phyloP scores from a whole-genome alignment of 2,113 vertebrate species.

The Arvicanthis niloticus region DNA sequence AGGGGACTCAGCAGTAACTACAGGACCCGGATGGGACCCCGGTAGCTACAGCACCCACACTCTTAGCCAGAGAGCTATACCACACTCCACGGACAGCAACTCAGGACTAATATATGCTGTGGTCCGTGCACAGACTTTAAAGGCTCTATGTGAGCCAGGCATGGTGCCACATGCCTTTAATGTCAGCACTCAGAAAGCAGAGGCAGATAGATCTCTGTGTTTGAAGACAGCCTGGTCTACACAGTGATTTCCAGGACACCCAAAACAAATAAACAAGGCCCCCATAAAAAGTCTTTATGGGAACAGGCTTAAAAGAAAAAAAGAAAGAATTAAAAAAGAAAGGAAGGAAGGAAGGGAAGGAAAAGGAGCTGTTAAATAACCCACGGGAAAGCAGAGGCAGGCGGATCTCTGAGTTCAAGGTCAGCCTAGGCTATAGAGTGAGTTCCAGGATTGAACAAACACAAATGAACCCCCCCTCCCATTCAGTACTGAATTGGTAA shows the following conservation, averaged over 20 bases:
- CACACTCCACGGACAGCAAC: not conserved
- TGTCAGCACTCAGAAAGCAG: not conserved
- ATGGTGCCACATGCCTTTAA: not conserved
- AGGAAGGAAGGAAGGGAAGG: not conserved
- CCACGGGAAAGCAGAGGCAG: not conserved
- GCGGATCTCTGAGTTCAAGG: not conserved
- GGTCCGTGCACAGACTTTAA: not conserved
- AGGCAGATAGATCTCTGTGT: not conserved
- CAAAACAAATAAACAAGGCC: not conserved
- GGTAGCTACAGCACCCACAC: no score
- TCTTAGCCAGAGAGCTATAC: not conserved
- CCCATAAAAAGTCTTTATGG: not conserved
- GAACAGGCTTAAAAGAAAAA: not conserved
- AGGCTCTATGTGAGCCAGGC: not conserved
- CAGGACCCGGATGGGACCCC: not conserved
- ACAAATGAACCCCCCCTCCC: not conserved
- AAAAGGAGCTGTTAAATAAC: not conserved
- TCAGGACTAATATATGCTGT: not conserved
- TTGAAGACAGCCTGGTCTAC: not conserved
- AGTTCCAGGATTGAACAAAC: not conserved
- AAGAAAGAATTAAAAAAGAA: not conserved
- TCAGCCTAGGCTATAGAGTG: not conserved
- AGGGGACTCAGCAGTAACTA: not conserved
- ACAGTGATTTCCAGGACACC: not conserved
- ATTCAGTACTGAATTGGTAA: not conserved